A percentile compares a stretch with the other conserved stretches of the same genome.
Evolutionary conservation across 2,113 vertebrate species (phyloP).

Genomic region (Chloropsis hardwickii): DNA sequence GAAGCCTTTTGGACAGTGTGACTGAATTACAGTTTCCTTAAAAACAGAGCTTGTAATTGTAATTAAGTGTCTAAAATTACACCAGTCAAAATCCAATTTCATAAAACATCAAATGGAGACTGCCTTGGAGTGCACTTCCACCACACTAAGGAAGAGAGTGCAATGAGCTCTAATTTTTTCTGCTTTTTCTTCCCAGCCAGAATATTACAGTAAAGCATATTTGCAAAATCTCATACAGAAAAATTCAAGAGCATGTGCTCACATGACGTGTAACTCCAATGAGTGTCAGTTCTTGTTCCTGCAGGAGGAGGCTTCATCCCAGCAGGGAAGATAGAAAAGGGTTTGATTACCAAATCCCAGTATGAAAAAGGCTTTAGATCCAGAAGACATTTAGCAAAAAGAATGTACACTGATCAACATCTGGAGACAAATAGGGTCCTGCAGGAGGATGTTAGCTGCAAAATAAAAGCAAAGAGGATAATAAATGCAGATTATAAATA

Average conservation of each 20-base stretch:
- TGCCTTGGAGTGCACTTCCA: conserved; percentile 9
- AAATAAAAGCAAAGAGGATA: conserved; percentile 12
- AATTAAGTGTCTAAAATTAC: conserved; percentile 54
- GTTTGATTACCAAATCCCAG: neutral
- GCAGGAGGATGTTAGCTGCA: neutral
- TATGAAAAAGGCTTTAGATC: conserved; percentile 7
- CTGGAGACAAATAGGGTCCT: neutral
- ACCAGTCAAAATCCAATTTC: conserved; percentile 39
- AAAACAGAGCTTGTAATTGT: conserved; percentile 33
- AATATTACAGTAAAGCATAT: neutral
- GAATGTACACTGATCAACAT: neutral
- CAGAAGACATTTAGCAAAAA: neutral
- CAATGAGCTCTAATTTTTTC: neutral
- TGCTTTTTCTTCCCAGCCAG: neutral
- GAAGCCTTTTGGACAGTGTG: neutral
- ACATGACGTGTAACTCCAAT: neutral
- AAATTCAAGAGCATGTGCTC: neutral
- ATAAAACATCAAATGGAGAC: conserved; percentile 45
- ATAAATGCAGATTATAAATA: conserved; percentile 1
- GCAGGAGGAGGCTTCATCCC: neutral
- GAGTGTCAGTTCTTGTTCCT: neutral
- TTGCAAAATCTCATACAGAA: neutral
- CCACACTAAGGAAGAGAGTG: neutral
- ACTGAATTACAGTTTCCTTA: neutral
- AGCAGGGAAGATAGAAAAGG: neutral